Base-by-base conservation (phyloP, 1,140 invertebrate species). In the Drosophila ambigua region DNA sequence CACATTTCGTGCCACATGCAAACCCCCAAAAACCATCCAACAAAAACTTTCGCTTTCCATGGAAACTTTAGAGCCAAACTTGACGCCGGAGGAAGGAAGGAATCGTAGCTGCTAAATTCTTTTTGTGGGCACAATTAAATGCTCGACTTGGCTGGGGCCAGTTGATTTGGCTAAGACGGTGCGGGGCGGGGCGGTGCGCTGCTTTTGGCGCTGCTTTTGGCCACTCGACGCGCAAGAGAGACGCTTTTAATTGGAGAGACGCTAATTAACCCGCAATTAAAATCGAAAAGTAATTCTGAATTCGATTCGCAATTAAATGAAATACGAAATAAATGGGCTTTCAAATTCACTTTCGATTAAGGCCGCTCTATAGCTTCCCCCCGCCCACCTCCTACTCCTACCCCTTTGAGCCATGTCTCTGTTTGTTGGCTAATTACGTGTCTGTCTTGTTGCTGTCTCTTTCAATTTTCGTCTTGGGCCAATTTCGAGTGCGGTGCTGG, bases 121-220 rank as follows among this genome's bases (percentile, higher is more conserved):
- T 58, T 82, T 87, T 87, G 85, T 87, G 82, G 82, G 78, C 82
- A 87, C 82, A 87, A 87, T 87, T 87, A 88, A 87, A 82, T 75
- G 72, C 72, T 65, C 71, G 35, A 39, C 13, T 62, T 52, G 53
- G 44, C 48, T 28, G 8, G 39, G 20, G 20, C 20, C 2, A 51
- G 50, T 49, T 49, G n/a, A 64, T 48, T 39, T 39, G 35, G 35
- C 35, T 39, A 39, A 5, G 11, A 39, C 35, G 35, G 20, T 20
- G 20, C 1, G 20, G 20, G 20, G 20, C 20, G 20, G 20, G 20
- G 20, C 0, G 20, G 11, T 4, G 35, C 35, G 3, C 8, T 31
- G 31, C 31, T 23, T 54, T 59, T 51, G 20, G 2, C 43, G 59
- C 48, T 48, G 15, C 44, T 48, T 68, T 68, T 65, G 61, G 63